Conservation (phyloP, 2,888 invertebrate species). For the Leptinotarsa juncta region DNA sequence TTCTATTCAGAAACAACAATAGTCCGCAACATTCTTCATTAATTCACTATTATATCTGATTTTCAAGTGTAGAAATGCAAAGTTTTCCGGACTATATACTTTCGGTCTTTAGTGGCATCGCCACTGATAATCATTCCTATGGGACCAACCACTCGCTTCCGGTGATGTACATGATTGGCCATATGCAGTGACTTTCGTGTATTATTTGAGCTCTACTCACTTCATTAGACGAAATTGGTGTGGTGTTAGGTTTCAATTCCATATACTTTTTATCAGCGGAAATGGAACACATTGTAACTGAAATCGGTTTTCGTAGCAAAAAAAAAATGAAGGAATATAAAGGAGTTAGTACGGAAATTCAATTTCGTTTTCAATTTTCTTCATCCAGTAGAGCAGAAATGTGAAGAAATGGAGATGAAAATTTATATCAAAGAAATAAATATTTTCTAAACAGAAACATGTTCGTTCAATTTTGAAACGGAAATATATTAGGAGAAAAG, state of each 20-base stretch:
- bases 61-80: no score
- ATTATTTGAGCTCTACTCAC: neutral
- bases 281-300: constrained; percentile 14
- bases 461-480: no score
- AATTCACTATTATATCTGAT: no score
- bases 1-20: no score
- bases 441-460: neutral
- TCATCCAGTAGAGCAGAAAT: neutral
- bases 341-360: neutral
- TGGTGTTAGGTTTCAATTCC: constrained; percentile 17
- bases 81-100: constrained; percentile 15
- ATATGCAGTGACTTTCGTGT: constrained; percentile 33
- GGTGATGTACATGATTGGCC: constrained; percentile 37
- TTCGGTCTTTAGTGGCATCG: neutral
- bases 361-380: neutral
- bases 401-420: neutral
- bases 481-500: neutral
- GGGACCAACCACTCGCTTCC: constrained; percentile 40
- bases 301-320: constrained; percentile 6
- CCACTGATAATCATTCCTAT: constrained; percentile 33
- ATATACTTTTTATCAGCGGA: constrained; percentile 14
- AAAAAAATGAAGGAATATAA: neutral
- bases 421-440: neutral
- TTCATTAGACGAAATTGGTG: constrained; percentile 18
- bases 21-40: no score